Evolutionary conservation across 2,113 vertebrate species (phyloP), one percentile per base, ranked within the genome.

Genomic region (Brachirus orientalis): DNA sequence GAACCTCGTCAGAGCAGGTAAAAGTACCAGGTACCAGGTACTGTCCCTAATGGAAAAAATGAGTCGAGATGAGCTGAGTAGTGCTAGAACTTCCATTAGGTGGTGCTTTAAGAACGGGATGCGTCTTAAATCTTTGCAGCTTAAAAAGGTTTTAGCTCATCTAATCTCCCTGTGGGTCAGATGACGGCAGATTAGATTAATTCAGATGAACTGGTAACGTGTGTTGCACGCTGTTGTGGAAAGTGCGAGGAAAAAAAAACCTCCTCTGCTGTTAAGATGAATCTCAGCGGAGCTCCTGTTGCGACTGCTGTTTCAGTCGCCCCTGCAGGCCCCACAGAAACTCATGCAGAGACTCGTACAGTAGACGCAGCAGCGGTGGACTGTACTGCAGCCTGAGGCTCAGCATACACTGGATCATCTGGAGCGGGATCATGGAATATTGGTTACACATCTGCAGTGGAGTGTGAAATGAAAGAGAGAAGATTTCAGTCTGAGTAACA

Each of bases 401-500:
- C 35, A 14, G 58, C 33, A 52, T 56, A 48, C 63, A 44, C 68
- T 52, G 66, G 55, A 20, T 47, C 22, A 17, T 55, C 38, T 43
- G 58, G 28, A 75, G 50, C 3, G 46, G 28, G 63, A 65, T 65
- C 63, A 58, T 13, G 53, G n/a, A 44, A 59, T 51, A 51, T 59
- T 65, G 33, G 55, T 69, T 60, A 62, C 19, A 59, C 35, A 10
- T 72, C 47, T 55, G 55, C 68, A 51, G 41, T 38, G 51, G 33
- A 33, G 36, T 58, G 54, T 71, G 55, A 83, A 68, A 56, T 35
- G 11, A 69, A 41, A 7, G 45, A 61, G 19, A 59, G 58, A 50
- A 9, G 44, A 50, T 51, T 58, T 54, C 16, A 53, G 6, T 33
- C 33, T 17, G 36, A 10, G 4, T 13, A 9, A 5, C 37, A 14